phyloP scores from a whole-genome alignment of 2,888 invertebrate species.

The Thecocarcelia acutangulata region DNA sequence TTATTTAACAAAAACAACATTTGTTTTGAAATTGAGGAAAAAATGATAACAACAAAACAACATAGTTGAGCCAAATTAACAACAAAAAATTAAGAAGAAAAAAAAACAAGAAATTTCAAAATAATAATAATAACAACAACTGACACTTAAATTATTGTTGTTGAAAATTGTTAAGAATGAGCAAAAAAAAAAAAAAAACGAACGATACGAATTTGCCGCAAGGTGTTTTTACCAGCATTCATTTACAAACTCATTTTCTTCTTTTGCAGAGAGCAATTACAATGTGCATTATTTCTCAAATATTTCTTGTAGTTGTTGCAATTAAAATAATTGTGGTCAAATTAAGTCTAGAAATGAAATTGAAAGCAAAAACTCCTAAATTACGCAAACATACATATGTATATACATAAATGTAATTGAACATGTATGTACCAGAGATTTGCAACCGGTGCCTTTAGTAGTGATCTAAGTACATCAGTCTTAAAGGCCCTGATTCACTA shows the following conservation, averaged over 20 bases:
- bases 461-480: too few relatives aligned
- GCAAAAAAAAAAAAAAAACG: not conserved
- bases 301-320: slow-evolving; percentile 20
- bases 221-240: slow-evolving; percentile 40
- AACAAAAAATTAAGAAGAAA: not conserved
- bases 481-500: too few relatives aligned
- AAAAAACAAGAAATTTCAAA: slow-evolving; percentile 22
- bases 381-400: too few relatives aligned
- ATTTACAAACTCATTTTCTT: not conserved
- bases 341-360: slow-evolving; percentile 34
- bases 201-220: slow-evolving; percentile 12
- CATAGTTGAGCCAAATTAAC: not conserved
- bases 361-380: slow-evolving; percentile 21
- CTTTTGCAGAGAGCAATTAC: slow-evolving; percentile 4
- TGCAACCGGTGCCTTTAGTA: too few relatives aligned
- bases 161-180: slow-evolving; percentile 8
- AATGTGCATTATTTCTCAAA: slow-evolving; percentile 28
- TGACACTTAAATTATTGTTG: slow-evolving; percentile 41
- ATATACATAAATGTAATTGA: too few relatives aligned
- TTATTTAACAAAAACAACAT: too few relatives aligned
- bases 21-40: slow-evolving; percentile 49
- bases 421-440: too few relatives aligned
- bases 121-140: slow-evolving; percentile 50
- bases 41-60: slow-evolving; percentile 10
- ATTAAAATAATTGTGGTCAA: slow-evolving; percentile 49